These are phyloP conservation scores for Aspidiotus destructor DNA, from an alignment of 2,888 invertebrate genomes.

Conservation along the genomic window DNA sequence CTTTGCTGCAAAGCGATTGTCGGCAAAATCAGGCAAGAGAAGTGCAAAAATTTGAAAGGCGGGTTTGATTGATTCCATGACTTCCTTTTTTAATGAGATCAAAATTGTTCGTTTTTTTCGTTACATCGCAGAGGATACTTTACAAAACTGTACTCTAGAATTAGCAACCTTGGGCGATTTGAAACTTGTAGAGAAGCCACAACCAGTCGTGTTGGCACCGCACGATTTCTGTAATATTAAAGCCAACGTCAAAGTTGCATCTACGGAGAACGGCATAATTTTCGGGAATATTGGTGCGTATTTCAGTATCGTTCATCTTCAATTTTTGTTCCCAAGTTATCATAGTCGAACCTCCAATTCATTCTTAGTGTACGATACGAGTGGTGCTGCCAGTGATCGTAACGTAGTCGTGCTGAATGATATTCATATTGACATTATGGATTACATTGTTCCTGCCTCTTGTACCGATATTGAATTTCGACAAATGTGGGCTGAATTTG, in stretches of 20 bases:
- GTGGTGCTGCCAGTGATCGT: slow-evolving; percentile 80
- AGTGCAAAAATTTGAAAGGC: too few species aligned
- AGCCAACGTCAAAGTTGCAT: slow-evolving; percentile 97
- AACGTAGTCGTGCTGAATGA: slow-evolving; percentile 98
- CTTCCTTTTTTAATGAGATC: too few species aligned
- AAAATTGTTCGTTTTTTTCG: not conserved
- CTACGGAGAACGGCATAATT: slow-evolving; percentile 98
- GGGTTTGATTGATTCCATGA: too few species aligned
- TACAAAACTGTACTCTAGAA: slow-evolving; percentile 96
- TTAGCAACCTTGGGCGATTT: slow-evolving; percentile 95
- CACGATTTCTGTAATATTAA: slow-evolving; percentile 97
- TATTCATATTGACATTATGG: slow-evolving; percentile 99
- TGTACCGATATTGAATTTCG: slow-evolving; percentile 95
- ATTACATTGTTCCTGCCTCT: slow-evolving; percentile 90
- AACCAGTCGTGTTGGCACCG: slow-evolving; percentile 88
- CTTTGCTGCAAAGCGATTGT: too few species aligned
- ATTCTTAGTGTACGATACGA: slow-evolving; percentile 90
- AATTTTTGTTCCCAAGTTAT: not conserved
- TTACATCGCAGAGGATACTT: slow-evolving; percentile 58
- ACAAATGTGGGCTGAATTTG: slow-evolving; percentile 99
- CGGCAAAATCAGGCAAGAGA: too few species aligned
- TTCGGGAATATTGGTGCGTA: slow-evolving; percentile 89
- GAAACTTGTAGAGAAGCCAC: slow-evolving; percentile 95
- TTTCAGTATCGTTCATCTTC: not conserved
- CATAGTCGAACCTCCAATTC: too few species aligned